phyloP scores from a whole-genome alignment of 2,797 vertebrate species.

The Catharus ustulatus region DNA sequence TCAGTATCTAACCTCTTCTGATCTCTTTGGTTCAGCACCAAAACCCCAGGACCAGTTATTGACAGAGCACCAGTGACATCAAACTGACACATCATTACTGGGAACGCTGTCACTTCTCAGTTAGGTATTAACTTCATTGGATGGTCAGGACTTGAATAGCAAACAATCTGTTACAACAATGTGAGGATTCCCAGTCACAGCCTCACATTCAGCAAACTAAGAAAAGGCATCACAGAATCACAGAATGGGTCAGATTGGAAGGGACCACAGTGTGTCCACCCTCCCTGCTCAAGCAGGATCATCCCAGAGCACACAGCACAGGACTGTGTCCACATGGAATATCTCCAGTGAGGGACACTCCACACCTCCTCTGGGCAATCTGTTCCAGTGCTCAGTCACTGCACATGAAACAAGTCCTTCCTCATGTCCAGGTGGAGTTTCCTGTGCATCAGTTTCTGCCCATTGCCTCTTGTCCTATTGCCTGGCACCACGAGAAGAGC shows the following conservation, averaged over 20 bases:
- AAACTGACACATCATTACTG: neutral
- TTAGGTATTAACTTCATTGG: neutral
- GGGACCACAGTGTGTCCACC: neutral
- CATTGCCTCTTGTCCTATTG: neutral
- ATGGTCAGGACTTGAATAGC: neutral
- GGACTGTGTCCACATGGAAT: neutral
- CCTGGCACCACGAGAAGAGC: neutral
- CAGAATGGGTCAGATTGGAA: neutral
- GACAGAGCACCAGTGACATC: neutral
- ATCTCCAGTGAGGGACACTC: neutral
- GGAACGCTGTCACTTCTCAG: neutral
- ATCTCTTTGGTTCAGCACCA: neutral
- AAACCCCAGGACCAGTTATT: neutral
- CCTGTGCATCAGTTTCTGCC: neutral
- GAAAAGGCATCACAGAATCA: neutral
- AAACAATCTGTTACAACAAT: neutral
- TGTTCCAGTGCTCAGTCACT: neutral
- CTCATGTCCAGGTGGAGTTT: neutral
- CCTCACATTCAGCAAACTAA: neutral
- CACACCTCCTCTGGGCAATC: neutral
- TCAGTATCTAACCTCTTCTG: neutral
- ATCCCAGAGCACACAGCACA: neutral
- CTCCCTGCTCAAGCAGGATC: neutral
- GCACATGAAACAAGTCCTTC: neutral
- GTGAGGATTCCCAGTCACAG: neutral